Base-by-base conservation (phyloP, 1,140 invertebrate genomes). In the Mercenaria mercenaria region DNA sequence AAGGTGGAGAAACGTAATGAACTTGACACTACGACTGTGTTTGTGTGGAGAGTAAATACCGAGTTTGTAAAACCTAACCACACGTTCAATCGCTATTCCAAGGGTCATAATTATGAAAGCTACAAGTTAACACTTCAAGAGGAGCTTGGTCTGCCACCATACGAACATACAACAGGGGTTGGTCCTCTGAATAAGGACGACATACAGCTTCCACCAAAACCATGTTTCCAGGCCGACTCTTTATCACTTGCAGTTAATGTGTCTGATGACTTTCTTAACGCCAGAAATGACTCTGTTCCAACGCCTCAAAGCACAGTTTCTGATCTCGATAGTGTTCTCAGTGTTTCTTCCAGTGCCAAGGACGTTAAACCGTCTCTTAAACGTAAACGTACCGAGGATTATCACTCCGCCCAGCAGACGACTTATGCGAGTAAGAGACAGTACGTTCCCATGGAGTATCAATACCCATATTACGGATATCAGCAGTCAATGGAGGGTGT, bases 1-100 rank as follows among this genome's bases (percentile, higher is more conserved):
- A 95, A 94, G 76, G 61, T 50, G 13, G 29, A 56, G 26, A 56
- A 29, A 6, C 6, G 11, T 8, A 41, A 56, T 50, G 29, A 56
- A 2, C 6, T 32, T 0, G 29, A 37, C 39, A 23, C 34, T 2
- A 41, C 32, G 11, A 64, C 15, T 29, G 37, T 20, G 2, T 32
- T 13, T 6, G 59, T 72, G 0, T 84, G 82, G 82, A 84, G 32
- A 52, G 61, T 84, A 13, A 39, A 72, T 23, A 29, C 18, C n/a
- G 10, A 8, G 26, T 72, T 20, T 11, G n/a, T 84, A 23, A 84
- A 47, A 39, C 23, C 43, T 11, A n/a, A n/a, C n/a, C 13, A 69
- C 61, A 84, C 82, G 4, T 84, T 84, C 43, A 52, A 67, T 23
- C 82, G 82, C 8, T 8, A 50, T 1, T 43, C 34, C 4, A 47